Evolutionary conservation across 2,888 invertebrate genomes (phyloP).

Genomic region (Phlogophora meticulosa): DNA sequence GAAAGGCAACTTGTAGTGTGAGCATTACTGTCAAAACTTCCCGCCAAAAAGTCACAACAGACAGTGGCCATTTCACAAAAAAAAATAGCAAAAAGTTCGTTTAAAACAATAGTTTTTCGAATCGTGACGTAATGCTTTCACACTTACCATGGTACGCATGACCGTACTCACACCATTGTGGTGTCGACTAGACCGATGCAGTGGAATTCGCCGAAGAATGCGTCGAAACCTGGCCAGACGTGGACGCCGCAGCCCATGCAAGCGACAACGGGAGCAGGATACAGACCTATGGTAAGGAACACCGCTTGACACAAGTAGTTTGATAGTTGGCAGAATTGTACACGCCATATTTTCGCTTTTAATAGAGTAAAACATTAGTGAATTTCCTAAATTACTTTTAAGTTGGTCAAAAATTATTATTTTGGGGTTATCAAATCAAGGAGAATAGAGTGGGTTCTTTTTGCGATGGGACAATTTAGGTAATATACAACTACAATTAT

Average conservation of each 20-base stretch:
- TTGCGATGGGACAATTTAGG: background rate
- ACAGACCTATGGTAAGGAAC: constrained; percentile 95
- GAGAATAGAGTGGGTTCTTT: background rate
- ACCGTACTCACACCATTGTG: constrained; percentile 71
- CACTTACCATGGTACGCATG: constrained; percentile 61
- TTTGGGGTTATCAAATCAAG: background rate
- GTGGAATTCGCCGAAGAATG: constrained; percentile 97
- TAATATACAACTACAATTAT: background rate
- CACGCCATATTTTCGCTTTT: constrained; percentile 52
- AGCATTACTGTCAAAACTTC: constrained; percentile 48
- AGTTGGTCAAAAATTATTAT: constrained; percentile 14
- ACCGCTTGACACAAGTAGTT: constrained; percentile 45
- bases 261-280: constrained; percentile 96
- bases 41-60: background rate
- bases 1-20: constrained; percentile 59
- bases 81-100: background rate
- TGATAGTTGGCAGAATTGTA: constrained; percentile 47
- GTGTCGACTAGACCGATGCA: constrained; percentile 94
- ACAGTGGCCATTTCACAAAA: constrained; percentile 3
- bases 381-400: background rate
- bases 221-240: constrained; percentile 94
- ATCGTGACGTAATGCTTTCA: constrained; percentile 57
- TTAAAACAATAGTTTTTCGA: background rate
- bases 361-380: constrained; percentile 8
- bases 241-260: constrained; percentile 98